phyloP scores from a whole-genome alignment of 2,797 vertebrate species.

The Mormyrops boulengeri region DNA sequence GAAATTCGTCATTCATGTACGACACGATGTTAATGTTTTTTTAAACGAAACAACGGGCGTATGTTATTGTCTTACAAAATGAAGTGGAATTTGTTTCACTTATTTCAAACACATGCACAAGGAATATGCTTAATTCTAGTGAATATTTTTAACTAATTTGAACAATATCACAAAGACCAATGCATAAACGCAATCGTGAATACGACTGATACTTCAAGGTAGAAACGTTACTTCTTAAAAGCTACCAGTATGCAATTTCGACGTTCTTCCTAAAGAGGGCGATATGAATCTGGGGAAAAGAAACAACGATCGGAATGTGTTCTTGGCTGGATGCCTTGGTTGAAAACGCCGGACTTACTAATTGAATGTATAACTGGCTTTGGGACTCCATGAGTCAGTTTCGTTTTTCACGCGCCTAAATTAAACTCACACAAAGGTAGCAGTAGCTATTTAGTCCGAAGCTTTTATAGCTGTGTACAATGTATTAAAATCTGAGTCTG shows the following conservation, averaged over 20 bases:
- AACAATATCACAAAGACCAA: background rate
- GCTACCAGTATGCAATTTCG: background rate
- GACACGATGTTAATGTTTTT: background rate
- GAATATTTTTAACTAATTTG: background rate
- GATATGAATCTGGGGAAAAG: background rate
- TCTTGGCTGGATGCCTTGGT: background rate
- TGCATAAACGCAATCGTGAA: background rate
- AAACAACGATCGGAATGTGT: background rate
- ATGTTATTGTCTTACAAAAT: background rate
- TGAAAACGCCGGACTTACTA: background rate
- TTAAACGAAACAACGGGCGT: background rate
- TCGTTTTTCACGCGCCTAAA: background rate
- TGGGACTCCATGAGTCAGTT: background rate
- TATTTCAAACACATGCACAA: background rate
- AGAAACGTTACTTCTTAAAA: background rate
- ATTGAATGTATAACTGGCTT: background rate
- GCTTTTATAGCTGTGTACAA: background rate
- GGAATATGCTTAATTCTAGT: background rate
- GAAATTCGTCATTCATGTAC: background rate
- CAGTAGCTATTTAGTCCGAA: background rate
- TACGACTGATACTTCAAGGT: background rate
- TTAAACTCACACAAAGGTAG: background rate
- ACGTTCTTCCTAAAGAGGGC: conserved; percentile 11
- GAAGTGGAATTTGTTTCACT: background rate
- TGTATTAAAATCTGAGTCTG: background rate